phyloP scores from a whole-genome alignment of 2,797 vertebrate species.

The Dicrostonyx torquatus region DNA sequence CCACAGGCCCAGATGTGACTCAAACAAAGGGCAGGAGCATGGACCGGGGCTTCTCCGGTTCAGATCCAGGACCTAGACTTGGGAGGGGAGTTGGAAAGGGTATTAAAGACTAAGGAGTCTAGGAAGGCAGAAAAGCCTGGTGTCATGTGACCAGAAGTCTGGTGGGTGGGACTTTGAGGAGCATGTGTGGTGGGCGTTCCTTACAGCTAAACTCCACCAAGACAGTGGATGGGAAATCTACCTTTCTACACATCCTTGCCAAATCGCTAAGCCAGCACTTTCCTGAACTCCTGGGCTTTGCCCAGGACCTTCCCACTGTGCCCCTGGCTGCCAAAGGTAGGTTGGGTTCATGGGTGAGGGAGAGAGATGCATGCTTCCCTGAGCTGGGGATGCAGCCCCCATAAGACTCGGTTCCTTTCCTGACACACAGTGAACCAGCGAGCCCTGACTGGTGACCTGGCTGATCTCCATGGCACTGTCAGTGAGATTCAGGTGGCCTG shows the following conservation, averaged over 20 bases:
- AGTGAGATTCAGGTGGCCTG: conserved; percentile 95
- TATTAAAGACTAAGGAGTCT: neutral
- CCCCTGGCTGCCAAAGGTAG: conserved; percentile 98
- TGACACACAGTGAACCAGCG: conserved; percentile 93
- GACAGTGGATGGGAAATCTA: conserved; percentile 98
- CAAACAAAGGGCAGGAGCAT: neutral
- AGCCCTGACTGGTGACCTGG: conserved; percentile 92
- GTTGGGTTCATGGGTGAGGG: neutral
- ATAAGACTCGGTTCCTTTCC: neutral
- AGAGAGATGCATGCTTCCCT: neutral
- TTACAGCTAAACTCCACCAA: conserved; percentile 97
- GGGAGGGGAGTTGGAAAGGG: neutral
- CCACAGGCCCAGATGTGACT: neutral
- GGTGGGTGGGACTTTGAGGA: neutral
- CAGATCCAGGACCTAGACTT: neutral
- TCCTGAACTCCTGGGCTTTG: conserved; percentile 96
- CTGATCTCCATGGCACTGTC: conserved; percentile 93
- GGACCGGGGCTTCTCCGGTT: neutral
- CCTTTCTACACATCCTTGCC: conserved; percentile 98
- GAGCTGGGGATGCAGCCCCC: neutral
- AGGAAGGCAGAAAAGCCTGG: neutral
- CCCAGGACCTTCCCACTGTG: conserved; percentile 96
- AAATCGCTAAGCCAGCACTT: conserved; percentile 99
- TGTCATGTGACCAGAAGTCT: neutral
- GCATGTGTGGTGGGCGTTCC: neutral